Percentiles rank a stretch among this genome's conserved stretches.
Conservation (phyloP, 2,113 vertebrate species). For the Pogona vitticeps region DNA sequence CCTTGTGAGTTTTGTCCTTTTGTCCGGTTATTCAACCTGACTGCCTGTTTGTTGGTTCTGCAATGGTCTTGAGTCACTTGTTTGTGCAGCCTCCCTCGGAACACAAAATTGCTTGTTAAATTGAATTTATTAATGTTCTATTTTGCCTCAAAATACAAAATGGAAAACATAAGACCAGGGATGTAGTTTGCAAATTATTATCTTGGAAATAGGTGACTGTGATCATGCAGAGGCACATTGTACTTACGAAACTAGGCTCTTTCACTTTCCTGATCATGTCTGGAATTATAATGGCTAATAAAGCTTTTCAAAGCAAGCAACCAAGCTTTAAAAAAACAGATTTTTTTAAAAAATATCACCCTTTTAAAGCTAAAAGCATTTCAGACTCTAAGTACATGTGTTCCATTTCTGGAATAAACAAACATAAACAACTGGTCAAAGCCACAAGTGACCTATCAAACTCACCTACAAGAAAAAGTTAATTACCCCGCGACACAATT, state of each 20-base stretch:
- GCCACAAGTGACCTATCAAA: slow-evolving; percentile 62
- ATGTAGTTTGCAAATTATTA: slow-evolving; percentile 25
- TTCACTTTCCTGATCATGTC: neutral
- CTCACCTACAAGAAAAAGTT: slow-evolving; percentile 68
- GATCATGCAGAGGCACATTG: neutral
- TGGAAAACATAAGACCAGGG: slow-evolving; percentile 9
- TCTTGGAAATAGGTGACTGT: slow-evolving; percentile 18
- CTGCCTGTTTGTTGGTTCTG: neutral
- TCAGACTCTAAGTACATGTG: slow-evolving; percentile 18
- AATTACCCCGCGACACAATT: slow-evolving; percentile 66
- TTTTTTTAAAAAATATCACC: neutral
- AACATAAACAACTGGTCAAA: slow-evolving; percentile 52
- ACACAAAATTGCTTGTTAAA: slow-evolving; percentile 26
- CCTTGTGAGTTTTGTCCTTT: neutral
- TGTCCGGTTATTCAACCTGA: slow-evolving; percentile 3
- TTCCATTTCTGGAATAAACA: slow-evolving; percentile 33
- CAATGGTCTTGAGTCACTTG: neutral
- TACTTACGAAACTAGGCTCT: slow-evolving; percentile 15
- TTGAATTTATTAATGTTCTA: slow-evolving; percentile 28
- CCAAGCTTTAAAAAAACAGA: neutral
- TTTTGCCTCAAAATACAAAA: slow-evolving; percentile 24
- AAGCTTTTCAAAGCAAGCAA: slow-evolving; percentile 2
- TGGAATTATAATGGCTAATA: slow-evolving; percentile 30
- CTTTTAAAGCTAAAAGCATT: neutral
- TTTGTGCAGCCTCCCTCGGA: slow-evolving; percentile 25